Evolutionary conservation across 2,888 invertebrate genomes (phyloP).

Genomic region (Oligia strigilis): DNA sequence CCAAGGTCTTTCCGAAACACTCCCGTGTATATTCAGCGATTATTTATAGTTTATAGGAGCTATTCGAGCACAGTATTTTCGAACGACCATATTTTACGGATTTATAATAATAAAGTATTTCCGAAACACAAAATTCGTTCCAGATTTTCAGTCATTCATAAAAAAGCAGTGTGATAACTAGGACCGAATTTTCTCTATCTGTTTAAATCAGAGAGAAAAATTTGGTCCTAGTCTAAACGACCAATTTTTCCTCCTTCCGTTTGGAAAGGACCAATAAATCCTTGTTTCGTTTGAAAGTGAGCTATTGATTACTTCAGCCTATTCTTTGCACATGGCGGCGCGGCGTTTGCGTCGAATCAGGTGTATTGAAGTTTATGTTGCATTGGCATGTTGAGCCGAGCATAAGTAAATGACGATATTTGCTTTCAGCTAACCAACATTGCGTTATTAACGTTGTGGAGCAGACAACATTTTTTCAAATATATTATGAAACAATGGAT

Average conservation of each 20-base stretch:
- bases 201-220: conserved; percentile 1
- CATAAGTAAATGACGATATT: conserved; percentile 32
- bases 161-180: neutral
- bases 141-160: neutral
- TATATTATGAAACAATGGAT: neutral
- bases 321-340: conserved; percentile 27
- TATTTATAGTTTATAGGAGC: neutral
- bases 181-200: neutral
- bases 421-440: conserved; percentile 22
- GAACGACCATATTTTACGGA: neutral
- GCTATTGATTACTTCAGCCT: conserved; percentile 10
- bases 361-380: neutral
- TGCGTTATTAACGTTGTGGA: neutral
- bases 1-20: neutral
- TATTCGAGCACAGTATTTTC: neutral
- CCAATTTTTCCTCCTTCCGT: conserved; percentile 8
- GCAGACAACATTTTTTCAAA: neutral
- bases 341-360: conserved; percentile 11
- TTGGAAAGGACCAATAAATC: conserved; percentile 12
- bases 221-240: neutral
- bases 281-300: conserved; percentile 18
- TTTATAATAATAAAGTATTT: neutral
- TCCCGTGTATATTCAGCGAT: neutral
- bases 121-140: neutral
- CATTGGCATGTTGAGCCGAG: conserved; percentile 13